Conservation (phyloP, 2,113 vertebrate genomes). For the Pungitius pungitius region DNA sequence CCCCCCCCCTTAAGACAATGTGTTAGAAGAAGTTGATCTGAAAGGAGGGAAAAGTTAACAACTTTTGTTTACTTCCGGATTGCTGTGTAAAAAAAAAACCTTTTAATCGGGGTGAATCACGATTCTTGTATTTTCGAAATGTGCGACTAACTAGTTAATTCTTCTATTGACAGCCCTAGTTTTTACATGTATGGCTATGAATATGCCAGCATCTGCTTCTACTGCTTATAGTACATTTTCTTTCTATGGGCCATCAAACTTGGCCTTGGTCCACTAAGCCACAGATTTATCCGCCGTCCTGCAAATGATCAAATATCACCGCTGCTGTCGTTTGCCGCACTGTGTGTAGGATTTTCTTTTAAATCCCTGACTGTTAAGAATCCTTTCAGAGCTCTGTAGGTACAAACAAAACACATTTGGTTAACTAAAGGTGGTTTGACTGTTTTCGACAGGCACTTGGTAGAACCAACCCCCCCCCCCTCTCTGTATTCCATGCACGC, state of each 20-base stretch:
- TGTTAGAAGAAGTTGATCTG: conserved; percentile 15
- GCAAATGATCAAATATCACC: conserved; percentile 4
- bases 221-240: background rate
- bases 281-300: background rate
- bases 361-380: conserved; percentile 22
- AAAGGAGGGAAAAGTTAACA: conserved; percentile 10
- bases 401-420: background rate
- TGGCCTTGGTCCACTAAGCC: conserved; percentile 1
- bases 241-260: background rate
- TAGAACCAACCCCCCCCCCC: conserved; percentile 1
- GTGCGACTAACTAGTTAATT: no score
- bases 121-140: no score
- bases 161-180: no score
- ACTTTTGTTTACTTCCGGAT: no score
- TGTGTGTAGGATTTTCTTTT: conserved; percentile 9
- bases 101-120: no score
- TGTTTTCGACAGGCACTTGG: conserved; percentile 40
- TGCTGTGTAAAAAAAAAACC: no score
- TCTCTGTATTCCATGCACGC: conserved; percentile 40
- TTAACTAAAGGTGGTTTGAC: conserved; percentile 30
- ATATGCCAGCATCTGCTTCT: background rate
- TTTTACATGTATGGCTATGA: background rate
- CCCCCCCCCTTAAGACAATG: background rate
- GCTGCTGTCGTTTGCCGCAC: background rate
- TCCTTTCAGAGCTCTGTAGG: conserved; percentile 5